These are phyloP conservation scores for Cryptophagus acutangulus DNA, from an alignment of 2,888 invertebrate species.

Conservation along the genomic window DNA sequence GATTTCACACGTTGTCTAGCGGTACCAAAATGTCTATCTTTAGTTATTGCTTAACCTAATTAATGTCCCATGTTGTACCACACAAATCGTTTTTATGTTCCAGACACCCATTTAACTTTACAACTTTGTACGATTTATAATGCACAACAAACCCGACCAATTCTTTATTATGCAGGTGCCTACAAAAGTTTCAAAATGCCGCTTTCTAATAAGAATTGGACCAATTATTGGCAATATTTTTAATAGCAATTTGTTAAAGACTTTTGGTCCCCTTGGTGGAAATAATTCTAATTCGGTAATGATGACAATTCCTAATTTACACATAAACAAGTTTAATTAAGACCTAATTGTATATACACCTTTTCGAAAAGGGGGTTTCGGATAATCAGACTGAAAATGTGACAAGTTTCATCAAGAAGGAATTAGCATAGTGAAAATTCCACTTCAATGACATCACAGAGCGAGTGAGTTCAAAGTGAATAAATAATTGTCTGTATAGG, in stretches of 20 bases:
- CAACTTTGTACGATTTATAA: slow-evolving; percentile 19
- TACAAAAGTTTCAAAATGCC: too few relatives aligned
- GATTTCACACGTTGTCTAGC: slow-evolving; percentile 42
- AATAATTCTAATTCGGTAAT: too few relatives aligned
- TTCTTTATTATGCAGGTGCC: not conserved
- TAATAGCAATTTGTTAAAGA: too few relatives aligned
- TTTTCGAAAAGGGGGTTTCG: too few relatives aligned
- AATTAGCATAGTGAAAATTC: slow-evolving; percentile 7
- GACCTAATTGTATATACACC: too few relatives aligned
- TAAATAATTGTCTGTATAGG: slow-evolving; percentile 1
- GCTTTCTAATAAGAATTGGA: too few relatives aligned
- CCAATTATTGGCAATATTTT: too few relatives aligned
- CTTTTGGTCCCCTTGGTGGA: too few relatives aligned
- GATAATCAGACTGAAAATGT: slow-evolving; percentile 1
- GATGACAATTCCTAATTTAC: too few relatives aligned
- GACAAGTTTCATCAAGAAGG: not conserved
- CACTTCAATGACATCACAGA: slow-evolving; percentile 6
- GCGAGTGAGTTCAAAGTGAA: slow-evolving; percentile 6
- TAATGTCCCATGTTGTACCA: slow-evolving; percentile 28
- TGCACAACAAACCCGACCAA: slow-evolving; percentile 15
- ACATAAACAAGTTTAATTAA: too few relatives aligned
- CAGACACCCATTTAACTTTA: not conserved
- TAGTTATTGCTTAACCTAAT: slow-evolving; percentile 21
- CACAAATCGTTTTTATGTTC: slow-evolving; percentile 26
- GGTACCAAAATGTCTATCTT: slow-evolving; percentile 28